Evolutionary conservation across 2,888 invertebrate species (phyloP).

Genomic region (Eulithis prunata): DNA sequence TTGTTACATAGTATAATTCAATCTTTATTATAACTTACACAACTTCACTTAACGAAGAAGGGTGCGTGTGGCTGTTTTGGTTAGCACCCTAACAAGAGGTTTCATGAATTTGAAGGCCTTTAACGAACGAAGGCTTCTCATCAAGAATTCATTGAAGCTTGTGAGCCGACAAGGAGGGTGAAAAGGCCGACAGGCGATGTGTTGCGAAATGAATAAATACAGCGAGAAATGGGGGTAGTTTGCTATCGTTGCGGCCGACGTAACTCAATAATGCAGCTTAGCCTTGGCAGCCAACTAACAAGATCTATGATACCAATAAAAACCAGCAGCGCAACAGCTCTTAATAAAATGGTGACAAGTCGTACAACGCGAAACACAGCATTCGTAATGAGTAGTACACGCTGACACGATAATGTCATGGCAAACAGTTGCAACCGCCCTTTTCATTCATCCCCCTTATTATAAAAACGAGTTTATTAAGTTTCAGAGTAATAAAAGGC

Average conservation of each 20-base stretch:
- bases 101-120: slow-evolving; percentile 80
- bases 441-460: slow-evolving; percentile 53
- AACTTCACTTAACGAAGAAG: slow-evolving; percentile 36
- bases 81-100: slow-evolving; percentile 66
- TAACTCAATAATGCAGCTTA: slow-evolving; percentile 74
- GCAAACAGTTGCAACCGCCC: slow-evolving; percentile 75
- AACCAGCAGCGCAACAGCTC: slow-evolving; percentile 46
- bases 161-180: slow-evolving; percentile 70
- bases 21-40: background rate
- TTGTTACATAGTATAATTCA: background rate
- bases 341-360: slow-evolving; percentile 49
- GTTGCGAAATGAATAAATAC: slow-evolving; percentile 84
- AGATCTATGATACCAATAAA: slow-evolving; percentile 17
- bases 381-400: slow-evolving; percentile 66
- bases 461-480: slow-evolving; percentile 43
- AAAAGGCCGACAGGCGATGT: slow-evolving; percentile 78
- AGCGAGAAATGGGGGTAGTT: slow-evolving; percentile 82
- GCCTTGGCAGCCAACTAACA: slow-evolving; percentile 43
- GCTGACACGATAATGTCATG: slow-evolving; percentile 78
- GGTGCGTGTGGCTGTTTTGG: slow-evolving; percentile 73
- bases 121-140: slow-evolving; percentile 73
- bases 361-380: slow-evolving; percentile 67
- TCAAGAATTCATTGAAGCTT: slow-evolving; percentile 77
- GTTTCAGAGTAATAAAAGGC: background rate
- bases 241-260: slow-evolving; percentile 70